Percentiles rank a stretch among this genome's conserved stretches.
phyloP scores from a whole-genome alignment of 1,140 invertebrate species.

The Brevipalpus yothersi region DNA sequence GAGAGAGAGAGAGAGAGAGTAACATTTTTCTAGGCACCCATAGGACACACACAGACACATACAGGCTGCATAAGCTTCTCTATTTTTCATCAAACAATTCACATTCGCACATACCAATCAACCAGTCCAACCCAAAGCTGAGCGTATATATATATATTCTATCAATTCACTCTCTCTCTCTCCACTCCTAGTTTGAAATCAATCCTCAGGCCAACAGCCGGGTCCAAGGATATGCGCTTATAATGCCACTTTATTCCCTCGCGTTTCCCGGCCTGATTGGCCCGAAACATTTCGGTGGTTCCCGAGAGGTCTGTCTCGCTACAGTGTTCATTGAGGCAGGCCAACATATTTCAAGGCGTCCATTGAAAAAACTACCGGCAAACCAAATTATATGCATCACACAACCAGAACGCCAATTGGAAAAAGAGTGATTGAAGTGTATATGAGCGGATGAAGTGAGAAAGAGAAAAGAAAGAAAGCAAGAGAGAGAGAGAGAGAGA shows the following conservation, averaged over 20 bases:
- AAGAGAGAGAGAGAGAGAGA: too few relatives aligned
- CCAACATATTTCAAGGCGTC: background rate
- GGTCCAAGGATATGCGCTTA: background rate
- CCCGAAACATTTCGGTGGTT: background rate
- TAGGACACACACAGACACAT: too few relatives aligned
- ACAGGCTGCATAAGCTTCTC: too few relatives aligned
- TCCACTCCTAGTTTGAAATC: background rate
- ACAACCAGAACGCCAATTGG: background rate
- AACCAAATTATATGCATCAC: background rate
- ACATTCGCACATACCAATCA: too few relatives aligned
- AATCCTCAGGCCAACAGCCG: background rate
- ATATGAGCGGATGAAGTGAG: too few relatives aligned
- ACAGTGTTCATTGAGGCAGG: background rate
- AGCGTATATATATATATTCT: too few relatives aligned
- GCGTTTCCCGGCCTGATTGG: background rate
- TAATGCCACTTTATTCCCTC: background rate
- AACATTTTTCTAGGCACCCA: too few relatives aligned
- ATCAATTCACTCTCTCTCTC: background rate
- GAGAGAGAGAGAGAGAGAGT: too few relatives aligned
- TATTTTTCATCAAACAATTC: too few relatives aligned
- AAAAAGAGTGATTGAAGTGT: background rate
- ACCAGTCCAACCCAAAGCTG: too few relatives aligned
- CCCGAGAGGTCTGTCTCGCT: background rate
- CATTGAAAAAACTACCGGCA: background rate
- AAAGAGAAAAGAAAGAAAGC: too few relatives aligned